Base-by-base conservation (phyloP, 2,888 invertebrate species). In the Rhyacophila evoluta region DNA sequence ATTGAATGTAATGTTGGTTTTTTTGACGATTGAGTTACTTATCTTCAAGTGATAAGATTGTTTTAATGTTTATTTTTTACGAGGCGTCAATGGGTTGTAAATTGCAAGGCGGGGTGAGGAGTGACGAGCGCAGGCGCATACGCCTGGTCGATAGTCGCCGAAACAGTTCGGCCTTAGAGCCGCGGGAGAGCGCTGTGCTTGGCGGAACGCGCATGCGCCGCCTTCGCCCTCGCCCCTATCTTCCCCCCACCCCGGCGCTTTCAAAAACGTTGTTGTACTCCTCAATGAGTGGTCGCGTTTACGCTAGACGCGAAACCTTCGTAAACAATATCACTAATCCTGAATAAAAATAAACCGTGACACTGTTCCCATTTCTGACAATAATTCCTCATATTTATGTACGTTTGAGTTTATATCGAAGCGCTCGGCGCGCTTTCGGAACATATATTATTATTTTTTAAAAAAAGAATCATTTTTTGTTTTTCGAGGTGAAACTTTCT, bases 111-210 rank as follows among this genome's bases (percentile, higher is more conserved):
- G 25, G 28, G 69, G 74, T 12, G 29, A 39, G 15, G 71, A 39
- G 39, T 28, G 41, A 38, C 29, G 72, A 55, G 55, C 55, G 55
- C 55, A 55, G 8, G 72, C 72, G 80, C 78, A 79, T 77, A 69
- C 72, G 80, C 82, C 78, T 68, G 77, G 72, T 67, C 39, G 41
- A 41, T 37, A 69, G 72, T 78, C 76, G 76, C 76, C 79, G 76
- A 74, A 77, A 77, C 72, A 79, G 76, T 82, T 73, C 77, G 74
- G 75, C 77, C 74, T 71, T 77, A 73, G 79, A 74, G 71, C 72
- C 72, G 72, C 72, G 33, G 72, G 72, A 37, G 33, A 72, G 72
- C 78, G 78, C 70, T 72, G 76, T 75, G 80, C 39, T 67, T 27
- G 68, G 67, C 29, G 68, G 72, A 36, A 70, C 78, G 81, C 81